A percentile compares a stretch with the other conserved stretches of the same genome.
phyloP scores from a whole-genome alignment of 2,888 invertebrate genomes.

The Parthenolecanium corni region DNA sequence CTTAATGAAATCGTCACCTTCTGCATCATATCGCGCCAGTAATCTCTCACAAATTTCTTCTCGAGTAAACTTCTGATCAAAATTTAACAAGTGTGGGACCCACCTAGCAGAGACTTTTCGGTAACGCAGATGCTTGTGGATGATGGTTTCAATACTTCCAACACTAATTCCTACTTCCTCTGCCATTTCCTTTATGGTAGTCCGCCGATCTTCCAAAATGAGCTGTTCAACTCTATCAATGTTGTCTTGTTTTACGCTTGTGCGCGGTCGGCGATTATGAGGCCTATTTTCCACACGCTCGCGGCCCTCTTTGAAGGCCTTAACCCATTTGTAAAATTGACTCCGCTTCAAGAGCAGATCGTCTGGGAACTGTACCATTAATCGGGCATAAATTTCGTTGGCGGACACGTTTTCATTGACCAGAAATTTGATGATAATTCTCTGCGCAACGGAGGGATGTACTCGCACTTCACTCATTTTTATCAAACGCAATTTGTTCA shows the following conservation, averaged over 20 bases:
- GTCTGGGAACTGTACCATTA: conserved; percentile 3
- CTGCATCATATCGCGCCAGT: conserved; percentile 16
- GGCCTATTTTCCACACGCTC: conserved; percentile 11
- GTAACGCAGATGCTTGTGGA: conserved; percentile 11
- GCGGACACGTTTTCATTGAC: conserved; percentile 3
- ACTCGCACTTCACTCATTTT: too few relatives aligned
- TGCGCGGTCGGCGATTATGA: conserved; percentile 16
- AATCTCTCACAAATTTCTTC: conserved; percentile 3
- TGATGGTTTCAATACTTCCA: conserved; percentile 14
- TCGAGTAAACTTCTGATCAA: conserved; percentile 15
- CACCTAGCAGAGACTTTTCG: conserved; percentile 23
- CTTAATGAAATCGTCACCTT: conserved; percentile 14
- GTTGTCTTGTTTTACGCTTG: conserved; percentile 15
- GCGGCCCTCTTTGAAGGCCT: conserved; percentile 19
- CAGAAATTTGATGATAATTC: neutral
- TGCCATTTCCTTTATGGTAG: conserved; percentile 15
- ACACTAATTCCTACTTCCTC: conserved; percentile 18
- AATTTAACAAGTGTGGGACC: conserved; percentile 17
- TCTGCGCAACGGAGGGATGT: too few relatives aligned
- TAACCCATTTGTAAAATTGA: conserved; percentile 12
- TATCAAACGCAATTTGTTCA: too few relatives aligned
- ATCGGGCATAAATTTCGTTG: conserved; percentile 7
- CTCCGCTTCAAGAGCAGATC: neutral
- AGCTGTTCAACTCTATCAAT: conserved; percentile 8
- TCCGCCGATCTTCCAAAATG: conserved; percentile 12